Conservation (phyloP, 2,113 vertebrate genomes). For the Anolis sagrei region DNA sequence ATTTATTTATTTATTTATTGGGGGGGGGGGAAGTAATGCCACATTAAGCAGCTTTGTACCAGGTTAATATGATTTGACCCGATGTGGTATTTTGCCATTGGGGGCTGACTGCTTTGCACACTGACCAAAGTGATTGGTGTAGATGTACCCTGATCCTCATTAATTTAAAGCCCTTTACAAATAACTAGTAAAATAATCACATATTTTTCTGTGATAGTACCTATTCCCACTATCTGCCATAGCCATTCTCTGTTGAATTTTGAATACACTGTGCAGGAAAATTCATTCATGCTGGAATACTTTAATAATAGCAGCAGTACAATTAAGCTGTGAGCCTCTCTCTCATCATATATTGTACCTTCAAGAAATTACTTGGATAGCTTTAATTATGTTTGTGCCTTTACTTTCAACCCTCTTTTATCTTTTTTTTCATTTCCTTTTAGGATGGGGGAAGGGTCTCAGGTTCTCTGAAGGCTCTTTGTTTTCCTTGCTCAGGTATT, state of each 20-base stretch:
- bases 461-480: slow-evolving; percentile 73
- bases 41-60: too few species aligned
- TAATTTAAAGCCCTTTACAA: background rate
- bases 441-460: slow-evolving; percentile 36
- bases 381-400: slow-evolving; percentile 68
- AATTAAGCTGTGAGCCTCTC: slow-evolving; percentile 37
- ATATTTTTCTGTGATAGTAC: background rate
- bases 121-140: background rate
- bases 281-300: background rate
- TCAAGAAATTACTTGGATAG: slow-evolving; percentile 62
- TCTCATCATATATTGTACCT: slow-evolving; percentile 63
- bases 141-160: background rate
- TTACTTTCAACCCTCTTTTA: slow-evolving; percentile 68
- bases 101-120: too few species aligned
- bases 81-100: too few species aligned
- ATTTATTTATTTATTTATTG: too few species aligned
- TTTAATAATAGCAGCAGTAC: slow-evolving; percentile 28
- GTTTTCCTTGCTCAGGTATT: slow-evolving; percentile 74
- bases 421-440: slow-evolving; percentile 65
- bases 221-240: background rate
- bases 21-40: too few species aligned
- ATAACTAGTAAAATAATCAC: background rate
- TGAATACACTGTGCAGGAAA: background rate
- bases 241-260: background rate
- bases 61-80: too few species aligned